Evolutionary conservation across 2,113 vertebrate species (phyloP), one percentile per base, ranked within the genome.

Genomic region (Protobothrops mucrosquamatus): DNA sequence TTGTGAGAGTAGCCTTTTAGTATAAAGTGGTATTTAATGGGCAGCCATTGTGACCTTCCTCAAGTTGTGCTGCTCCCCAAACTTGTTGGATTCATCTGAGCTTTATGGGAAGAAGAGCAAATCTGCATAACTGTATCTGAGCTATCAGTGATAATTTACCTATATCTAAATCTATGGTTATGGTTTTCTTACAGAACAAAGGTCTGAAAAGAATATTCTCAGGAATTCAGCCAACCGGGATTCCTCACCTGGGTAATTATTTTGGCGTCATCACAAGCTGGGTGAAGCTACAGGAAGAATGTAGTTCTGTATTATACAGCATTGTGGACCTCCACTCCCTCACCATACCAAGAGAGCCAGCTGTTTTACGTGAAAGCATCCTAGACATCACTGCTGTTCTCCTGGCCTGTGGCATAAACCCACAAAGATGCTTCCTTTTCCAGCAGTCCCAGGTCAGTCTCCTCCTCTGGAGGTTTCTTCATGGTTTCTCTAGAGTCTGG

Each of bases 261-360:
- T 97, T 99, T n/a, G 99, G 99, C n/a, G 98, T 99, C 87, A 97
- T 99, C 94, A 98, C 99, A 96, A 99, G 96, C 97, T 99, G 99
- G 99, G 98, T 98, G 96, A 93, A 96, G 54, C 96, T 99, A 2
- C 99, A 99, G 96, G 96, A 98, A 0, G 94, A 98, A 87, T 98
- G 97, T 92, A 94, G 94, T 74, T 98, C 97, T 0, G 98, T 99
- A 91, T 95, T 99, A 0, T 99, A 99, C 57, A 99, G 99, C 97
- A 98, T 99, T 0, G 99, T 99, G 89, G 99, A 99, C 96, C 97
- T 99, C 92, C 99, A 99, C 94, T 98, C 99, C 94, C 97, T 99
- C 97, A 99, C 99, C 0, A 96, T 98, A 92, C 98, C 98, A 8
- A 99, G 98, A 94, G 98, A 99, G 43, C 98, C 99, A 0, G 74